Conservation (phyloP, 2,888 invertebrate genomes). For the Tridacna gigas region DNA sequence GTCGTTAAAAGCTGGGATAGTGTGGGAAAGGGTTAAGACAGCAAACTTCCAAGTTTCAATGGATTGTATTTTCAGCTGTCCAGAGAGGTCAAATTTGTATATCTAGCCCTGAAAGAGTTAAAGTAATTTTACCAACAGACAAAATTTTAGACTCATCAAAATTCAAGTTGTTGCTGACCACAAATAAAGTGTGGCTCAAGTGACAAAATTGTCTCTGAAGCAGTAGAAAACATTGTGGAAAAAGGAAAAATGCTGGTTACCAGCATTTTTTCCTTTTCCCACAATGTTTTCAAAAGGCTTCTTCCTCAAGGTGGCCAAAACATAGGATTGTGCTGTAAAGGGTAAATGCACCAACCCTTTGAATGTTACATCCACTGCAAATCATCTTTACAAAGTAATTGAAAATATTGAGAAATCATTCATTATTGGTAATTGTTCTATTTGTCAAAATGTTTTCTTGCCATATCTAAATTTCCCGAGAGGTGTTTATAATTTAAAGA, state of each 20-base stretch:
- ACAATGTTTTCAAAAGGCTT: background rate
- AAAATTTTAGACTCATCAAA: background rate
- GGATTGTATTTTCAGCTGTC: too few relatives aligned
- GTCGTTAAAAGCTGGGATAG: background rate
- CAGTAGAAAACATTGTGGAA: background rate
- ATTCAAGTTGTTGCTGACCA: background rate
- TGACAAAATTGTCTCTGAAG: background rate
- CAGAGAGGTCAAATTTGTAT: too few relatives aligned
- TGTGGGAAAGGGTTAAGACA: background rate
- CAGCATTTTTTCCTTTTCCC: background rate
- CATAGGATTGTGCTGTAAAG: background rate
- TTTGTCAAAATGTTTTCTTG: background rate
- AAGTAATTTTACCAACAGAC: background rate
- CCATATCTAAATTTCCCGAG: background rate
- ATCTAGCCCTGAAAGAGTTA: too few relatives aligned
- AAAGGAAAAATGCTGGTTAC: background rate
- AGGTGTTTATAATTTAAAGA: too few relatives aligned
- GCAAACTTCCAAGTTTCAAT: too few relatives aligned
- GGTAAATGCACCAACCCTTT: background rate
- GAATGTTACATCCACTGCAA: too few relatives aligned
- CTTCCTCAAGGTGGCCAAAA: background rate
- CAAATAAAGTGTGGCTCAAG: background rate
- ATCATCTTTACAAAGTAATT: too few relatives aligned
- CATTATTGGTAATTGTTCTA: constrained; percentile 3
- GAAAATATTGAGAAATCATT: background rate